Evolutionary conservation across 2,113 vertebrate genomes (phyloP).

Genomic region (Dipodomys merriami): DNA sequence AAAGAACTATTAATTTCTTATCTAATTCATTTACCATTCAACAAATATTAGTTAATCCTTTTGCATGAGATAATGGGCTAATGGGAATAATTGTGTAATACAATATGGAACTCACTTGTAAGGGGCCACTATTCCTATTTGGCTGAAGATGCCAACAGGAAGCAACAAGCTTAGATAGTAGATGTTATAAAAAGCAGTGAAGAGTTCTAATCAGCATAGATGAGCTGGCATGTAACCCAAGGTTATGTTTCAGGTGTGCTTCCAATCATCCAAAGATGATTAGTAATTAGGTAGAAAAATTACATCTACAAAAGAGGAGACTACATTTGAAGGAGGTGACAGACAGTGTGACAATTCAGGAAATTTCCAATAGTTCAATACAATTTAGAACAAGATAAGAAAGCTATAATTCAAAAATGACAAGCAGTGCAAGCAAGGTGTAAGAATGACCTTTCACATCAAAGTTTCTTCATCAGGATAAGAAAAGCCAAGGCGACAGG

Average conservation of each 20-base stretch:
- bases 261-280: neutral
- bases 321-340: neutral
- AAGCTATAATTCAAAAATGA: conserved; percentile 3
- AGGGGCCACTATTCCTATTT: fast-evolving
- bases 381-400: neutral
- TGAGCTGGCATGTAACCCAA: neutral
- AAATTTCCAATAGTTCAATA: neutral
- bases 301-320: neutral
- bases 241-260: neutral
- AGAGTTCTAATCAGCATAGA: neutral
- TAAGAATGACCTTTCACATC: neutral
- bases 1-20: neutral
- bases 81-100: neutral
- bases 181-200: fast-evolving
- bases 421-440: neutral
- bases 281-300: neutral
- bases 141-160: fast-evolving
- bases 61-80: neutral
- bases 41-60: neutral
- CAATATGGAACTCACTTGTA: neutral
- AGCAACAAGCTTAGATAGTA: fast-evolving
- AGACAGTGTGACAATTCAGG: neutral
- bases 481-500: neutral
- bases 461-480: neutral
- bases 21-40: neutral